Conservation (phyloP, 2,113 vertebrate species). For the Gasterosteus aculeatus region DNA sequence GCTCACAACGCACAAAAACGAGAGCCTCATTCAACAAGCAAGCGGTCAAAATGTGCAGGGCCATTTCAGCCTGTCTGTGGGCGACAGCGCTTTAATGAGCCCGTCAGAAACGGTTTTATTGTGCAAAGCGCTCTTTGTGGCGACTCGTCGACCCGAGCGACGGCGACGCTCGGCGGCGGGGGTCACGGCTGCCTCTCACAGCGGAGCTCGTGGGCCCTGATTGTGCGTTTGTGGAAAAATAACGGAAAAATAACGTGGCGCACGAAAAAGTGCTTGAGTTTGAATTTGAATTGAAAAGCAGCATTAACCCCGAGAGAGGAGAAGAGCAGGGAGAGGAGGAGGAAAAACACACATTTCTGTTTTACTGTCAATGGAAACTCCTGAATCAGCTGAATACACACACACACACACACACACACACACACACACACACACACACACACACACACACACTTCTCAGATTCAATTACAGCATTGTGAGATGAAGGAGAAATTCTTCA, state of each 20-base stretch:
- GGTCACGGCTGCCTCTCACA: slow-evolving; percentile 27
- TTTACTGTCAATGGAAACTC: slow-evolving; percentile 76
- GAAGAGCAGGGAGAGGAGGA: slow-evolving; percentile 42
- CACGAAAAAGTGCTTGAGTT: slow-evolving; percentile 58
- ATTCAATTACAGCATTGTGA: slow-evolving; percentile 81
- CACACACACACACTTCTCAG: slow-evolving; percentile 54
- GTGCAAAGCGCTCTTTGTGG: not conserved
- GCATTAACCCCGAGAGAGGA: slow-evolving; percentile 52
- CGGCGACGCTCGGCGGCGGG: slow-evolving; percentile 3
- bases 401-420: slow-evolving; percentile 26
- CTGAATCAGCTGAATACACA: slow-evolving; percentile 74
- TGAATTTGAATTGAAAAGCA: slow-evolving; percentile 65
- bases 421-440: slow-evolving; percentile 34
- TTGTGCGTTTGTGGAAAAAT: slow-evolving; percentile 48
- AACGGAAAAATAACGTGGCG: slow-evolving; percentile 19
- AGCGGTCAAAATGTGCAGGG: slow-evolving; percentile 3
- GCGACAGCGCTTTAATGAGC: not conserved
- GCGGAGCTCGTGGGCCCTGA: slow-evolving; percentile 15
- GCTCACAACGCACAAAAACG: not conserved
- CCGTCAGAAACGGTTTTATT: not conserved
- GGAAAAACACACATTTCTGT: slow-evolving; percentile 74
- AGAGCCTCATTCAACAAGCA: slow-evolving; percentile 27
- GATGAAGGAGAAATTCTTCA: slow-evolving; percentile 81
- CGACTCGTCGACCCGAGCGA: slow-evolving; percentile 11
- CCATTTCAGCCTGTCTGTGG: not conserved